Base-by-base conservation (phyloP, 2,113 vertebrate species). In the Bagarius yarrelli region DNA sequence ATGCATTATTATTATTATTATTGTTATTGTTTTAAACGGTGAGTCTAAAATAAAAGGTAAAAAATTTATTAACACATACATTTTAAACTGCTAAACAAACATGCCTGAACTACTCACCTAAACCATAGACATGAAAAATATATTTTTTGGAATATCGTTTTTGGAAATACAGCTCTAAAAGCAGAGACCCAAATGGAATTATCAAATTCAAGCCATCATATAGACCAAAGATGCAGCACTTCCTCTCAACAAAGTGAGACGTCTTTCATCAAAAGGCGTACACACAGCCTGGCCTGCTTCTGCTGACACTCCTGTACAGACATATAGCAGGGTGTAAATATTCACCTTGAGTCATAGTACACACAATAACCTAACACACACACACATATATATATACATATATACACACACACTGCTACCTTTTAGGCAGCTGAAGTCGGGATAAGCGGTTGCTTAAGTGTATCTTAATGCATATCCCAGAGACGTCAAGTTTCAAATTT, bases 381-480 rank as follows among this genome's bases (percentile, higher is more conserved):
- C n/a, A n/a, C n/a, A n/a, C n/a, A n/a, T n/a, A n/a, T n/a, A n/a
- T n/a, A n/a, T n/a, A n/a, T n/a, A n/a, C n/a, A n/a, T n/a, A n/a
- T n/a, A n/a, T n/a, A n/a, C n/a, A n/a, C n/a, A n/a, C n/a, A n/a
- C n/a, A n/a, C n/a, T n/a, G n/a, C n/a, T n/a, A n/a, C n/a, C n/a
- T n/a, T n/a, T n/a, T n/a, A 34, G 40, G n/a, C 56, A 3, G 44
- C 56, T 40, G 30, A 55, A n/a, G 59, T 60, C 40, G 0, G 56
- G 56, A 30, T 4, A 40, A 80, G 21, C 14, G 53, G 64, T 30
- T 47, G 55, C 57, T 81, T 81, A 81, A 73, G 74, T 70, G 12
- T 55, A n/a, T 36, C 50, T 55, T 81, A 81, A 81, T 81, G 73
- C 61, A 52, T 23, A 60, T 76, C 73, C 8, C 34, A 50, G 55